Base-by-base conservation (phyloP, 2,113 vertebrate species). In the Diphyllodes magnificus region DNA sequence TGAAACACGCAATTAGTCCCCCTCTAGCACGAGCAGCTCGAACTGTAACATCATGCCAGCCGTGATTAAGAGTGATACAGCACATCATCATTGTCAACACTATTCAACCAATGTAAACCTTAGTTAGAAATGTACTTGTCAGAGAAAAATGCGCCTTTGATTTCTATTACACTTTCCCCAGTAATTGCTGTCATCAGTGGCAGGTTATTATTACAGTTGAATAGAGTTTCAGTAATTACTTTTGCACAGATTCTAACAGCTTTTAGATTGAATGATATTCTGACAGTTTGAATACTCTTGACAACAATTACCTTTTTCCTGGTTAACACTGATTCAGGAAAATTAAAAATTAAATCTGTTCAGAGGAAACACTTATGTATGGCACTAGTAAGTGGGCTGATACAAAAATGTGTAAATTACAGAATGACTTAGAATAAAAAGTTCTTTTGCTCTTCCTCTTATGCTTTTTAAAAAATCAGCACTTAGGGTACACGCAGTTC, bases 161-260 rank as follows among this genome's bases (percentile, higher is more conserved):
- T 98, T 98, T 98, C 97, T 98, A 97, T 97, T 98, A 97, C 96
- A 98, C 96, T 98, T 98, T 97, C 92, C 96, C 94, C 94, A 95
- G 97, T 98, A 98, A 98, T 98, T 98, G 98, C 98, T 98, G 98
- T 98, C 98, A 98, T 98, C 98, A 97, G 97, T 98, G 98, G 97
- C 98, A 98, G 98, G 98, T 98, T 98, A 98, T 98, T 98, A 98
- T 98, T 98, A 98, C 96, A 98, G 97, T 98, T 98, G 98, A 98
- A 98, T 98, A 98, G 98, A 98, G 91, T 98, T 98, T 98, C 95
- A 97, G 98, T 98, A 98, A 98, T 98, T 98, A 98, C 98, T 98
- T 98, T 98, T 98, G 94, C 97, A 98, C 96, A 97, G 97, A 98
- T 98, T 98, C 96, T 97, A 98, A 98, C 97, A 97, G 97, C 97